A percentile compares a stretch with the other conserved stretches of the same genome.
Conservation (phyloP, 1,140 invertebrate genomes). For the Asbolus verrucosus region DNA sequence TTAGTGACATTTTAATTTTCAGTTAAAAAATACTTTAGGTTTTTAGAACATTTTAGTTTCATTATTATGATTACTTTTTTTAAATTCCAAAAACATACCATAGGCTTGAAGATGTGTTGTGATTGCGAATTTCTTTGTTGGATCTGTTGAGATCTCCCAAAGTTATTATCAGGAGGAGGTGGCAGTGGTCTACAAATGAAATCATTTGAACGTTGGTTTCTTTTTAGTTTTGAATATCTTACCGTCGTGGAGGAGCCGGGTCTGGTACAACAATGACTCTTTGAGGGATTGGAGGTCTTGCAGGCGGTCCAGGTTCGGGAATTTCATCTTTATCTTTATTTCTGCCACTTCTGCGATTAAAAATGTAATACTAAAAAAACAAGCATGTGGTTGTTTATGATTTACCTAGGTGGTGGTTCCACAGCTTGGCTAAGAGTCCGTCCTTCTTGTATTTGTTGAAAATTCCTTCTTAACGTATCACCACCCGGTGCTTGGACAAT, state of each 20-base stretch:
- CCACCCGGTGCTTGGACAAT: constrained; percentile 91
- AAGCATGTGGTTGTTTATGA: constrained; percentile 6
- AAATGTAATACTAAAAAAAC: constrained; percentile 1
- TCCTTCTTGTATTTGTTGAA: constrained; percentile 96
- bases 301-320: constrained; percentile 84
- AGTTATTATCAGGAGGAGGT: constrained; percentile 63
- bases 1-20: constrained; percentile 17
- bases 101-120: constrained; percentile 85
- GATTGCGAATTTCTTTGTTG: constrained; percentile 80
- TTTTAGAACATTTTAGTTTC: no score
- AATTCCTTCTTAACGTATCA: constrained; percentile 93
- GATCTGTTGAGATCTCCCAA: constrained; percentile 65
- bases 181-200: constrained; percentile 63
- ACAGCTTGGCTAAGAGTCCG: constrained; percentile 71
- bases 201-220: neutral
- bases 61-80: no score
- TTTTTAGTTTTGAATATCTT: constrained; percentile 24
- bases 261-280: constrained; percentile 85
- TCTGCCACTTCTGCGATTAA: constrained; percentile 57
- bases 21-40: no score
- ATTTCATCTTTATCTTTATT: constrained; percentile 67
- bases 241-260: constrained; percentile 66
- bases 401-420: constrained; percentile 61
- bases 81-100: constrained; percentile 75
- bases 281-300: constrained; percentile 87